phyloP scores from a whole-genome alignment of 2,113 vertebrate species.

The Machaerirhynchus nigripectus region DNA sequence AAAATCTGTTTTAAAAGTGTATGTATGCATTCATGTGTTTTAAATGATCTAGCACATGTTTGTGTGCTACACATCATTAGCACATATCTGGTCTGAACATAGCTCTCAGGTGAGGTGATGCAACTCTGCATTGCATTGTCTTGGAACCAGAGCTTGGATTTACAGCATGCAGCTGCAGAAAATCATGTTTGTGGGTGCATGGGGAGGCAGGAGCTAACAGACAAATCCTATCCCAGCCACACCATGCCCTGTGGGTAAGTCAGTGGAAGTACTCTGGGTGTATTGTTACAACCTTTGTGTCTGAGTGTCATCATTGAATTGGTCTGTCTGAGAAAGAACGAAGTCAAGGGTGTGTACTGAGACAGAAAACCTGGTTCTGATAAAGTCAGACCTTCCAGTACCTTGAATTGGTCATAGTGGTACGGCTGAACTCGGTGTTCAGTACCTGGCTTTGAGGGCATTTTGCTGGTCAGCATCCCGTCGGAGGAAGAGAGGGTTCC shows the following conservation, averaged over 20 bases:
- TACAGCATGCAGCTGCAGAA: background rate
- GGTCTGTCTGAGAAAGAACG: background rate
- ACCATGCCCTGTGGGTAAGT: background rate
- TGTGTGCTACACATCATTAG: background rate
- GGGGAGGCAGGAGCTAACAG: background rate
- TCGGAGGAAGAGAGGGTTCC: background rate
- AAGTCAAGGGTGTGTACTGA: background rate
- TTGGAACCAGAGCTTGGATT: background rate
- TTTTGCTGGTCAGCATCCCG: background rate
- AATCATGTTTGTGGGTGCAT: background rate
- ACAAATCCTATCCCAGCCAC: background rate
- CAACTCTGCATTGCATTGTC: background rate
- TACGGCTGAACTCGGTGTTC: background rate
- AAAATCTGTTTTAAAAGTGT: background rate
- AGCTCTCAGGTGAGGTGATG: background rate
- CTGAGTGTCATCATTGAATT: background rate
- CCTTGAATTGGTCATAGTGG: background rate
- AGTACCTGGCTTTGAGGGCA: background rate
- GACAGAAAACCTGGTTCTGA: background rate
- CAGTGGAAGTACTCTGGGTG: background rate
- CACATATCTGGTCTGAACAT: accelerated
- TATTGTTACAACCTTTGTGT: background rate
- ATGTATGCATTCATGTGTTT: background rate
- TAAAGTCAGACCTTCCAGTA: background rate
- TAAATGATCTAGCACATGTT: background rate